Evolutionary conservation across 2,113 vertebrate genomes (phyloP), one percentile per base, ranked within the genome.

Genomic region (Tylochromis polylepis): DNA sequence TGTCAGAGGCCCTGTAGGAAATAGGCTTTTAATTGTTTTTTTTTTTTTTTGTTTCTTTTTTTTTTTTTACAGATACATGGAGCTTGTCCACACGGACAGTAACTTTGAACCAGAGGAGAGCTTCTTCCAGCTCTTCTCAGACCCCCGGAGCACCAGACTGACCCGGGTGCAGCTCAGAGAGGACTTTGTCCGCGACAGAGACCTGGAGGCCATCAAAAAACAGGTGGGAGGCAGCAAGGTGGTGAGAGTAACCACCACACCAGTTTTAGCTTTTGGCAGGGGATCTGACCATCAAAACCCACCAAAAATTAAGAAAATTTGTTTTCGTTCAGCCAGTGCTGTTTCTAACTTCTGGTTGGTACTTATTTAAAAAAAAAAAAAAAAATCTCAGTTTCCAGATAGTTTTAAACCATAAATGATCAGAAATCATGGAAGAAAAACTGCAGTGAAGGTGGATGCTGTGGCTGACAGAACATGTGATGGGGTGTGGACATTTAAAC

Each of bases 101-200:
- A 95, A 96, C 95, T 99, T 98, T 72, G 97, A 99, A 82, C 97
- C 97, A 10, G 97, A 98, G 1, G 97, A 98, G 53, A 98, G 97
- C 86, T 99, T 99, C 95, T 99, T 99, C 95, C 98, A 97, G 78
- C 96, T 99, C 7, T 99, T 99, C 95, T 97, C 98, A 0, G 98
- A 99, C 85, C 98, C 98, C 1, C 97, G 97, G 43, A 98, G 97
- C 96, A 99, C 98, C 57, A 96, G 98, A 67, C 96, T 99, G 38
- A 98, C 97, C 77, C 95, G 98, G 27, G 97, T 99, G 72, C 98
- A 98, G 92, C 94, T 99, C 85, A 95, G 97, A 11, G 98, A 98
- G 18, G 97, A 98, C 85, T 95, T 97, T 4, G 97, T 99, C 4
- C 97, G 96, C 67, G 99, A 99, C 95, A 96, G 97, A 94, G 98